Conservation (phyloP, 2,113 vertebrate species). For the Aldabrachelys gigantea region DNA sequence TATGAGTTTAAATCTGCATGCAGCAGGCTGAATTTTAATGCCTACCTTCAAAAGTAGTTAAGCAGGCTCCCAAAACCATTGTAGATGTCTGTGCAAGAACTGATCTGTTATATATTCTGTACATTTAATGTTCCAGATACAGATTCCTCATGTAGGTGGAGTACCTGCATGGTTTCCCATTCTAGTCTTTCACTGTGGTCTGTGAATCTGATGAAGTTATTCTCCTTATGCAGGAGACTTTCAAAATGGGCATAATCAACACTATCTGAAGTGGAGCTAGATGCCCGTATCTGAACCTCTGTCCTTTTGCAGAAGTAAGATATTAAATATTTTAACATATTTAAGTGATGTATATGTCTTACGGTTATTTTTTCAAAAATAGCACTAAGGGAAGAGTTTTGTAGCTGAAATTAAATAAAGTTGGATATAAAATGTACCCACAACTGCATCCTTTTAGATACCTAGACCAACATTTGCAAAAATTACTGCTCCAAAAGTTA, state of each 20-base stretch:
- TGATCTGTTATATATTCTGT: neutral
- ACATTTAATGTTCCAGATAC: slow-evolving; percentile 18
- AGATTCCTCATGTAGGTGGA: slow-evolving; percentile 27
- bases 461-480: neutral
- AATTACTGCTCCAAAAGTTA: neutral
- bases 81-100: neutral
- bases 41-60: neutral
- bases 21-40: neutral
- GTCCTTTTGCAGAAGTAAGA: neutral
- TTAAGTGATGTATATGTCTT: neutral
- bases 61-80: neutral
- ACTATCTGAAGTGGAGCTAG: slow-evolving; percentile 5
- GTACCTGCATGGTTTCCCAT: neutral
- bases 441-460: neutral
- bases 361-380: neutral
- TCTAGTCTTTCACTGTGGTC: slow-evolving; percentile 26
- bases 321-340: neutral
- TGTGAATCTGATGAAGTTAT: neutral
- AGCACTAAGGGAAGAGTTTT: neutral
- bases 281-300: neutral
- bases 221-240: slow-evolving; percentile 34
- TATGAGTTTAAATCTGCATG: neutral
- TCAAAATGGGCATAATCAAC: neutral
- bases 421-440: neutral
- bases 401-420: neutral